These are phyloP conservation scores for Deilephila elpenor DNA, from an alignment of 2,888 invertebrate genomes.

Conservation along the genomic window DNA sequence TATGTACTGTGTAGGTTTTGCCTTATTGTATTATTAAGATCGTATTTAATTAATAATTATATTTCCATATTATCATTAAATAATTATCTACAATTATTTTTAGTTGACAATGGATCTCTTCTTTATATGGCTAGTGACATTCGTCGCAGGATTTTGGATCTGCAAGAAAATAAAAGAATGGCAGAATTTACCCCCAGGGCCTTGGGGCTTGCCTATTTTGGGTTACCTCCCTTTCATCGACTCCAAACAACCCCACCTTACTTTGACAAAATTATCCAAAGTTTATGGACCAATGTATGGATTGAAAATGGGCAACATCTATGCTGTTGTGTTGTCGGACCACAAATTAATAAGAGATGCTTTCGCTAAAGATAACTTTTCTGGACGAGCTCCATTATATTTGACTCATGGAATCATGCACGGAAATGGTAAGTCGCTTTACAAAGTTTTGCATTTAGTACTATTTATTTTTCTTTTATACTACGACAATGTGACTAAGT, in stretches of 20 bases:
- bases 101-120: slow-evolving; percentile 57
- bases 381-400: slow-evolving; percentile 92
- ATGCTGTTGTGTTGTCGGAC: slow-evolving; percentile 91
- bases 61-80: too few relatives aligned
- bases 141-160: slow-evolving; percentile 66
- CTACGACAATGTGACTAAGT: too few relatives aligned
- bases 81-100: slow-evolving; percentile 4
- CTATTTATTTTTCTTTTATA: too few relatives aligned
- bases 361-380: slow-evolving; percentile 88
- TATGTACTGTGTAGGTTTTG: too few relatives aligned
- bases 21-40: too few relatives aligned
- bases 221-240: slow-evolving; percentile 92
- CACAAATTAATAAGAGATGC: slow-evolving; percentile 88
- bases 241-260: slow-evolving; percentile 87
- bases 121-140: slow-evolving; percentile 58
- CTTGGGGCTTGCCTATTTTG: slow-evolving; percentile 90
- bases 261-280: slow-evolving; percentile 87
- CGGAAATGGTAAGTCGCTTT: slow-evolving; percentile 89
- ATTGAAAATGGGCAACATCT: slow-evolving; percentile 89
- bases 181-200: slow-evolving; percentile 89
- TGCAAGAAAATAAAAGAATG: slow-evolving; percentile 69
- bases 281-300: slow-evolving; percentile 91
- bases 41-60: too few relatives aligned
- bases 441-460: neutral
- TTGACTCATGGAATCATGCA: slow-evolving; percentile 94